Base-by-base conservation (phyloP, 2,113 vertebrate genomes). In the Pica pica region DNA sequence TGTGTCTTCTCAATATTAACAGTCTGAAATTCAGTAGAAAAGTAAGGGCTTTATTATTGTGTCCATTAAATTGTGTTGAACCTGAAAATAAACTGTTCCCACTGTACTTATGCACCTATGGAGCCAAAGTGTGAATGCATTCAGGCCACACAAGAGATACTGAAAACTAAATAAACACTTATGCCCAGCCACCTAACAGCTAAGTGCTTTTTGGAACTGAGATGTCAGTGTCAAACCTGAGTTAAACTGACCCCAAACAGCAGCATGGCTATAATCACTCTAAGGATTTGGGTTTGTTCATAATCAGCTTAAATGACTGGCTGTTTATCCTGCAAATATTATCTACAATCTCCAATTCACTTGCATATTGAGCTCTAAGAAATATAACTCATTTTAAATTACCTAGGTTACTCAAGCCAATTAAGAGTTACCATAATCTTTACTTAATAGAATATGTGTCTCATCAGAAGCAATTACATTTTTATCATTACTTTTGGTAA, bases 391-490 rank as follows among this genome's bases (percentile, higher is more conserved):
- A 76, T 71, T 93, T 89, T 37, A 86, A 56, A 93, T 73, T 69
- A 87, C 79, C 78, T 37, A 60, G 68, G 47, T 59, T 85, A 82
- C 30, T 33, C 55, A 56, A 89, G n/a, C 21, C 24, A 6, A 28
- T 2, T 53, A 42, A 75, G 73, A 81, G 73, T 68, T 64, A 80
- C 52, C 5, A 0, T 78, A 80, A 64, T 67, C 83, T 80, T 57
- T 89, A 67, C 65, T 90, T 93, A 94, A 94, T 6, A 83, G 64
- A 82, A 47, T 90, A 92, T 91, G 82, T 87, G 71, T 88, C 50
- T 92, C 93, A 96, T 94, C 93, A 92, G 71, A 94, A 82, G 60
- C 59, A 96, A 93, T 92, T 97, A 85, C 87, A 92, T 93, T 97
- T 88, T 96, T 93, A 88, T 93, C 91, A 78, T 93, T 83, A 87